Evolutionary conservation across 1,140 invertebrate genomes (phyloP).

Genomic region (Hyphantria cunea): DNA sequence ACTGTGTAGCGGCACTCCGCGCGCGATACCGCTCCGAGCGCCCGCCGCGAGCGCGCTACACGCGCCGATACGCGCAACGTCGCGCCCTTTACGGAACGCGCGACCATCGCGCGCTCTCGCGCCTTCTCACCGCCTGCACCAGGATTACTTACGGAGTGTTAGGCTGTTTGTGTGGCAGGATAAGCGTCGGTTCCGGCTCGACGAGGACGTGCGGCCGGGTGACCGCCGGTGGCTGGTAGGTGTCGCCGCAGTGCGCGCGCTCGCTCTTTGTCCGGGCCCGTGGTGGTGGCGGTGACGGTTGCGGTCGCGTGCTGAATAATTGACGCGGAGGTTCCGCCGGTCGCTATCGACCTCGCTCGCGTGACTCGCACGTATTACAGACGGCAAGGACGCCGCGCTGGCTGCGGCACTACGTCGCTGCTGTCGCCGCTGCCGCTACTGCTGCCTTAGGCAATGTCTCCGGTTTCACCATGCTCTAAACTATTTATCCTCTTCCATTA

Average conservation of each 20-base stretch:
- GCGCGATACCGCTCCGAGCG: constrained; percentile 74
- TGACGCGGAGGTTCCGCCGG: constrained; percentile 66
- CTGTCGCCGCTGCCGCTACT: constrained; percentile 41
- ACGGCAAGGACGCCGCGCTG: constrained; percentile 74
- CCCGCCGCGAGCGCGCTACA: constrained; percentile 68
- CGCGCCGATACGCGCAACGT: constrained; percentile 67
- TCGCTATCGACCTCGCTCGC: constrained; percentile 74
- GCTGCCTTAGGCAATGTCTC: constrained; percentile 37
- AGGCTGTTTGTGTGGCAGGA: constrained; percentile 55
- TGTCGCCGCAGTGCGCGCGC: constrained; percentile 66
- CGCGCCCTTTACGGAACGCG: constrained; percentile 77
- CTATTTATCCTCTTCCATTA: constrained; percentile 40
- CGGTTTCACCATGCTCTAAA: constrained; percentile 38
- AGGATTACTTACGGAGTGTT: constrained; percentile 61
- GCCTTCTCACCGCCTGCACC: constrained; percentile 36
- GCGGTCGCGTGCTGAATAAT: constrained; percentile 77
- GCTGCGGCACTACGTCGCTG: constrained; percentile 63
- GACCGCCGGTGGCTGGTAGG: constrained; percentile 70
- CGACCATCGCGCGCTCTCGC: constrained; percentile 54
- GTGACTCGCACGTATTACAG: constrained; percentile 63
- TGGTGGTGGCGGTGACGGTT: constrained; percentile 51
- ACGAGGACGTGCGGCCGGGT: constrained; percentile 44
- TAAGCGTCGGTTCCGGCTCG: constrained; percentile 52
- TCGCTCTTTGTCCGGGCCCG: constrained; percentile 59
- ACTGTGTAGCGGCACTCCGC: constrained; percentile 73